phyloP scores from a whole-genome alignment of 1,140 invertebrate genomes.

The Lasioglossum albipes region DNA sequence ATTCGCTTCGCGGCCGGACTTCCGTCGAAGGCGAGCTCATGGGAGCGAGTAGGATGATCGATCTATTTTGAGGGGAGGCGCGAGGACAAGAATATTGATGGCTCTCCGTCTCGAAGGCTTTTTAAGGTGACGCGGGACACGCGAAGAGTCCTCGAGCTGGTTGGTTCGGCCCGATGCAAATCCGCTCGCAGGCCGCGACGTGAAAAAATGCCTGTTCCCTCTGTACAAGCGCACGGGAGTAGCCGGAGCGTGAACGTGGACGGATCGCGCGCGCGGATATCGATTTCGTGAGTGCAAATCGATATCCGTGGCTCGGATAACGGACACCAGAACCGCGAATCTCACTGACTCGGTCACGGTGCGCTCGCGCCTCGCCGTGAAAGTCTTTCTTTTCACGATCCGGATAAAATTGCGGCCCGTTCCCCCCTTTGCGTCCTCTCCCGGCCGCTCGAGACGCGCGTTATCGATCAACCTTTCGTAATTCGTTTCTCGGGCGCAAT shows the following conservation, averaged over 20 bases:
- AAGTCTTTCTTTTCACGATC: conserved; percentile 27
- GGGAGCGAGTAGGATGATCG: conserved; percentile 30
- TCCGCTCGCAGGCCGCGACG: conserved; percentile 33
- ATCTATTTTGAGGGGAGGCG: conserved; percentile 6
- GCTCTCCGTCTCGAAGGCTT: neutral
- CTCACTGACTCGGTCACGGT: conserved; percentile 51
- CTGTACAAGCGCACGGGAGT: conserved; percentile 1
- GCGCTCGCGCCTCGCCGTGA: conserved; percentile 20
- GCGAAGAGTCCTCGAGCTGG: conserved; percentile 17
- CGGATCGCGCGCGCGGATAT: conserved; percentile 57
- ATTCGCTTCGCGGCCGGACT: neutral
- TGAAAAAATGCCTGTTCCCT: conserved; percentile 62
- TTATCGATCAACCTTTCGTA: no score
- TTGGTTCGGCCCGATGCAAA: conserved; percentile 53
- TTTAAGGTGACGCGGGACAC: conserved; percentile 10
- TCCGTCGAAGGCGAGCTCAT: neutral
- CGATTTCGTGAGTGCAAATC: conserved; percentile 69
- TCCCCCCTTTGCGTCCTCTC: no score
- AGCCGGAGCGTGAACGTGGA: conserved; percentile 51
- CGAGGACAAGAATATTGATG: neutral
- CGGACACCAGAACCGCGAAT: conserved; percentile 54
- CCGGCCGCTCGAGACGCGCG: no score
- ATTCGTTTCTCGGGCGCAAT: no score
- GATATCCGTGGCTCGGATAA: conserved; percentile 65
- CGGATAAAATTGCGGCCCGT: neutral